phyloP scores from a whole-genome alignment of 2,113 vertebrate species.

The Myiagra hebetior region DNA sequence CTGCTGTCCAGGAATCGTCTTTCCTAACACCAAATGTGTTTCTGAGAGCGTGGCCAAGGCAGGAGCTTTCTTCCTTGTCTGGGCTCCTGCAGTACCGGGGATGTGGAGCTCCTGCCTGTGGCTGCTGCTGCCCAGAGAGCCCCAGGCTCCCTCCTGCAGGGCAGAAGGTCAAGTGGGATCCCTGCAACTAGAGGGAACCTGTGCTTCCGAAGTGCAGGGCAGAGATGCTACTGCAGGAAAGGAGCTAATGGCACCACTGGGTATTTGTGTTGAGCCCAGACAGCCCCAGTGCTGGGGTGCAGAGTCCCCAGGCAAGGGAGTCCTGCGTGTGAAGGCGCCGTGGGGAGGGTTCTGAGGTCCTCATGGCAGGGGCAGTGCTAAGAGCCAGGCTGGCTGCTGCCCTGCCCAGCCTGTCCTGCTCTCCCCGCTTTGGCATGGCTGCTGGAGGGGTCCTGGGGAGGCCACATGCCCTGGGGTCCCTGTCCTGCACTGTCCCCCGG shows the following conservation, averaged over 20 bases:
- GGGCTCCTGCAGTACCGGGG: neutral
- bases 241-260: neutral
- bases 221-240: neutral
- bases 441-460: neutral
- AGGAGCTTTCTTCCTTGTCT: neutral
- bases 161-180: neutral
- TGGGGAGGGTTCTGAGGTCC: neutral
- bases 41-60: rapidly evolving
- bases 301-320: neutral
- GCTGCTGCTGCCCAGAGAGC: neutral
- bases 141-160: neutral
- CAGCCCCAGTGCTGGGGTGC: neutral
- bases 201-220: neutral
- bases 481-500: rapidly evolving
- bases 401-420: neutral
- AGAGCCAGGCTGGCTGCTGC: neutral
- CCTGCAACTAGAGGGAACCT: rapidly evolving
- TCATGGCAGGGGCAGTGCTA: neutral
- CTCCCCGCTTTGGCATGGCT: rapidly evolving
- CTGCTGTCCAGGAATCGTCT: rapidly evolving
- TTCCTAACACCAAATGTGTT: rapidly evolving
- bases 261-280: neutral
- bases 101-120: neutral
- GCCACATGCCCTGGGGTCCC: rapidly evolving
- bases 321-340: rapidly evolving